Conservation (phyloP, 2,888 invertebrate species). For the Drosophila neotestacea region DNA sequence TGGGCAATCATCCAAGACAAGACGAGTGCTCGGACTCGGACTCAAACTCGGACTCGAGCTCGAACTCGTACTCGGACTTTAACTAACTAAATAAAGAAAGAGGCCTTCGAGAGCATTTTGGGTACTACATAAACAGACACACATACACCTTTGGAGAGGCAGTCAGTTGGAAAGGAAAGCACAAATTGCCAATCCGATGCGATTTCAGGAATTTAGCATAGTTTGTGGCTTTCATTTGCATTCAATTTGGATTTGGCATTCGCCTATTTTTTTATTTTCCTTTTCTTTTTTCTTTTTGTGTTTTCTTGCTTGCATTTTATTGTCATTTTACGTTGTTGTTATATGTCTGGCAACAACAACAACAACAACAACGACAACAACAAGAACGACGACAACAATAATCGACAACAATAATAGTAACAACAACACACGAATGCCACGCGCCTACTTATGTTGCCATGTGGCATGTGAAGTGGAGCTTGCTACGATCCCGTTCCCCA, state of each 20-base stretch:
- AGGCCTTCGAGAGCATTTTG: constrained; percentile 55
- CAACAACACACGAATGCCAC: constrained; percentile 83
- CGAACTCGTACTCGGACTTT: constrained; percentile 25
- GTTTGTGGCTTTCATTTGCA: constrained; percentile 84
- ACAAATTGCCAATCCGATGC: constrained; percentile 81
- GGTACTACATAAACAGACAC: constrained; percentile 50
- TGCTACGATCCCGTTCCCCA: constrained; percentile 46
- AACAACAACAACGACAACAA: constrained; percentile 37
- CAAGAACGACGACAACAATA: constrained; percentile 69
- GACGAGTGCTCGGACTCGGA: constrained; percentile 34
- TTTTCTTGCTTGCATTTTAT: constrained; percentile 64
- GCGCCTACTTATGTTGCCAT: constrained; percentile 83
- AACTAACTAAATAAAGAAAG: constrained; percentile 66
- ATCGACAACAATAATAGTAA: constrained; percentile 79
- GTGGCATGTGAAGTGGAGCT: constrained; percentile 79
- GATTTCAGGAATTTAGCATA: constrained; percentile 83
- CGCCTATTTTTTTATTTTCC: constrained; percentile 54
- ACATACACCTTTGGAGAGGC: constrained; percentile 16
- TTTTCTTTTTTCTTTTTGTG: constrained; percentile 30
- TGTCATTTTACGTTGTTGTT: constrained; percentile 76
- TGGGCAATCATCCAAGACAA: constrained; percentile 48
- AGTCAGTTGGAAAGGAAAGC: constrained; percentile 70
- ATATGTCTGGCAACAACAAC: constrained; percentile 63
- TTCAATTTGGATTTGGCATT: constrained; percentile 81
- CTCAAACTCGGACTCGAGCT: constrained; percentile 32